These are phyloP conservation scores for Limosa lapponica DNA, from an alignment of 2,797 vertebrate genomes.

Conservation along the genomic window DNA sequence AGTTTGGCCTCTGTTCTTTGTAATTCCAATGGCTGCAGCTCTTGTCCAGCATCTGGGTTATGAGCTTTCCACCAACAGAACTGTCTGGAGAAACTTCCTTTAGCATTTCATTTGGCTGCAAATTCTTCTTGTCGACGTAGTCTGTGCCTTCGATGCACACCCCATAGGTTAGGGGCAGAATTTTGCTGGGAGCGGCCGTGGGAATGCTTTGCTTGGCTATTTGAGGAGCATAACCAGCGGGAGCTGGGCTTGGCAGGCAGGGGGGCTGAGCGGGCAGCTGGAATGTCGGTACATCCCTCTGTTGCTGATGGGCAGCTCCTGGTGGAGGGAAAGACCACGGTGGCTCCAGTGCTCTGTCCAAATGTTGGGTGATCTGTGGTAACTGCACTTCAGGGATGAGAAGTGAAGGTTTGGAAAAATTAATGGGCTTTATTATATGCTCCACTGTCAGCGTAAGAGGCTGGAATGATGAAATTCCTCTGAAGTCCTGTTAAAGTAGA, in stretches of 20 bases:
- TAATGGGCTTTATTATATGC: constrained; percentile 48
- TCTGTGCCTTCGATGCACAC: not conserved
- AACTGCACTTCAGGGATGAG: not conserved
- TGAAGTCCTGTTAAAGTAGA: constrained; percentile 53
- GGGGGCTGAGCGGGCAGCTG: fast-evolving
- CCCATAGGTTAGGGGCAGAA: constrained; percentile 58
- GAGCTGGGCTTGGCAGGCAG: not conserved
- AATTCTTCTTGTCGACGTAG: fast-evolving
- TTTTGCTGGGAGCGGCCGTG: fast-evolving
- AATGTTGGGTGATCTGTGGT: not conserved
- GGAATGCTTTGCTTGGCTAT: fast-evolving
- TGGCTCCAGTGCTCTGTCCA: not conserved
- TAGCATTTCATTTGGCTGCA: fast-evolving
- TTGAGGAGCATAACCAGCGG: not conserved
- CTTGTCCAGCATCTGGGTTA: not conserved
- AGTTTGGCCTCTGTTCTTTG: not conserved
- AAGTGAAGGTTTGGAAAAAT: not conserved
- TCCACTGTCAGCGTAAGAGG: constrained; percentile 57
- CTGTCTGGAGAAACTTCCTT: not conserved
- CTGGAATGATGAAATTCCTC: constrained; percentile 46
- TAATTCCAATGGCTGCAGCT: not conserved
- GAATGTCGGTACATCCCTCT: fast-evolving
- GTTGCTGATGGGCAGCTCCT: constrained; percentile 19
- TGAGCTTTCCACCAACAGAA: not conserved
- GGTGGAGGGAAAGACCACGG: not conserved